Evolutionary conservation across 2,888 invertebrate species (phyloP), one percentile per base, ranked within the genome.

Genomic region (Acanthosepion esculentum): DNA sequence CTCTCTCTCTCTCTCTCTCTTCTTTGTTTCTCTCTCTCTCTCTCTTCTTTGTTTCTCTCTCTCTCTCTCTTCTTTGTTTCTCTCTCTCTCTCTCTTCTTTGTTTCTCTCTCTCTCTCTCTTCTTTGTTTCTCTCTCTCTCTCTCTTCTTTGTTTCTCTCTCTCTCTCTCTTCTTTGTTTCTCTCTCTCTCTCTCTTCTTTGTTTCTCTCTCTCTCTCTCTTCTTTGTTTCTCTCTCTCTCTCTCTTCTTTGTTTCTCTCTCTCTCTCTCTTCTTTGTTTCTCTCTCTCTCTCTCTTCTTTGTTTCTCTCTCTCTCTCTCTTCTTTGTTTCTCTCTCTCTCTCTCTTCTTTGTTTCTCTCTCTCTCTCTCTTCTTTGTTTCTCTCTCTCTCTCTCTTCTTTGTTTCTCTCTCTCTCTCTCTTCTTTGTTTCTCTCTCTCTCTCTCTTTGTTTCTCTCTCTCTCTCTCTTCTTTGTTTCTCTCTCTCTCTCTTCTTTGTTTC

Each of bases 41-140:
- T 20, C 10, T 26, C 26, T 26, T 1, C 10, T 8, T 26, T 23
- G 1, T 4, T 26, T 4, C 3, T 23, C 3, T 6, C 0, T 23
- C 23, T 23, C 3, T 20, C 59, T 59, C 12, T 59, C 23, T 59
- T 20, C 10, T 1, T 59, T 26, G 0, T 20, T 59, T 6, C 6
- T 20, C 2, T 23, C 26, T 64, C 8, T 3, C 26, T 4, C 0
- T 3, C 8, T 7, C 26, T 26, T 8, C 8, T 26, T 26, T 7
- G 3, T 29, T 64, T 7, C 29, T 64, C 1, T 26, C 3, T 23
- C 23, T 23, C 10, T 4, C 10, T 20, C 10, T 23, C 10, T 7
- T 26, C 5, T 64, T 7, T 7, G 1, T 64, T 7, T 64, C 7
- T 4, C 26, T 64, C 7, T 64, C 7, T 64, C 7, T 26, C 7